Percentiles rank a stretch among this genome's conserved stretches.
phyloP scores from a whole-genome alignment of 1,140 invertebrate genomes.

The Galendromus occidentalis region DNA sequence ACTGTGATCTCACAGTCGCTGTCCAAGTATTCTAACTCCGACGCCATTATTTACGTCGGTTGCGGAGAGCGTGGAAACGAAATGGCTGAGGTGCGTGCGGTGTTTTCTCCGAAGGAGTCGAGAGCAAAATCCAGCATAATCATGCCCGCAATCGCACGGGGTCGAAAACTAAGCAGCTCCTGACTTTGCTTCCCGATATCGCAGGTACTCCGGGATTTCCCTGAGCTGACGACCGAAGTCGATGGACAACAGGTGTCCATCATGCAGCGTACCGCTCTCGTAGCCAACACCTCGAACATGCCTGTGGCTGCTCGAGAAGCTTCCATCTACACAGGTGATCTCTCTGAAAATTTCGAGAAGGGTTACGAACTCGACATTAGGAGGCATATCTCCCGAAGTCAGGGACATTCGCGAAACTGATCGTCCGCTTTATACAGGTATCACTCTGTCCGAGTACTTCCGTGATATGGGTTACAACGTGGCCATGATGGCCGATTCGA shows the following conservation, averaged over 20 bases:
- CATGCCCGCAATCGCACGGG: background rate
- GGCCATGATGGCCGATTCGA: conserved; percentile 99
- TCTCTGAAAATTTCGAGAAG: background rate
- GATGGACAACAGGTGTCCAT: conserved; percentile 84
- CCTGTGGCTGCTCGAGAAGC: conserved; percentile 99
- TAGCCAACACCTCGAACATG: conserved; percentile 99
- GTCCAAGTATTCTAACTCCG: conserved; percentile 98
- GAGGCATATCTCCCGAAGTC: background rate
- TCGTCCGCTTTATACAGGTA: conserved; percentile 39
- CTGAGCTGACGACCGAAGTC: conserved; percentile 87
- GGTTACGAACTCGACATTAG: background rate
- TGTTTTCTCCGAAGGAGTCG: too few species aligned
- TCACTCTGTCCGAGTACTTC: conserved; percentile 95
- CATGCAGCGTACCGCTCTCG: conserved; percentile 97
- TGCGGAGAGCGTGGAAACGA: conserved; percentile 75
- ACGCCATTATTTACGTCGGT: conserved; percentile 97
- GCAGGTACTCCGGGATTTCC: conserved; percentile 91
- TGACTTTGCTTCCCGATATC: conserved; percentile 5
- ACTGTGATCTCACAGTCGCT: conserved; percentile 98
- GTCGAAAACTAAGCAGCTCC: background rate
- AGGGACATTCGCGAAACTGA: background rate
- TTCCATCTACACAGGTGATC: conserved; percentile 85
- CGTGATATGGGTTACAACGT: conserved; percentile 99
- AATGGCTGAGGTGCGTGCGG: conserved; percentile 51
- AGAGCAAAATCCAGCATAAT: background rate